These are phyloP conservation scores for Salvelinus sp. DNA, from an alignment of 2,113 vertebrate genomes.

Conservation along the genomic window DNA sequence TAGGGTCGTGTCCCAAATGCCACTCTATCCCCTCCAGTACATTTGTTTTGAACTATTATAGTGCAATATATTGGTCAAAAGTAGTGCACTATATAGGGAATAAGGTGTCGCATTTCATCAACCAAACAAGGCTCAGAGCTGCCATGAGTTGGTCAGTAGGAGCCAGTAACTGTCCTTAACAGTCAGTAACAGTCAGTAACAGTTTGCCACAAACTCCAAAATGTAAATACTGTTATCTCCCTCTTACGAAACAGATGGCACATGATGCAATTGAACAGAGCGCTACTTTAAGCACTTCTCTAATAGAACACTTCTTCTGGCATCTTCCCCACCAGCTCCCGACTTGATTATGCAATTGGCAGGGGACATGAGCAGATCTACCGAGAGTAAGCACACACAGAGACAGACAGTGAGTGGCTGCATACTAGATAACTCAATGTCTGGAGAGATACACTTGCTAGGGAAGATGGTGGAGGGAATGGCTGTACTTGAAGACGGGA, in stretches of 20 bases:
- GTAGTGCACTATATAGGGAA: no score
- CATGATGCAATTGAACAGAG: constrained; percentile 66
- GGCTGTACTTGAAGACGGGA: not conserved
- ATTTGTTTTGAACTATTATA: no score
- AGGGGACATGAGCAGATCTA: constrained; percentile 43
- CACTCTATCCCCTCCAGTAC: no score
- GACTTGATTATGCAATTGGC: constrained; percentile 69
- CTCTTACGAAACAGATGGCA: constrained; percentile 70
- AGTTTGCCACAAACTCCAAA: constrained; percentile 54
- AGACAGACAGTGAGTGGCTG: constrained; percentile 37
- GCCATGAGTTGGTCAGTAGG: constrained; percentile 48
- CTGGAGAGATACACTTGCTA: constrained; percentile 52
- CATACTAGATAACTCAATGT: constrained; percentile 47
- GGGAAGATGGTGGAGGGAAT: constrained; percentile 37
- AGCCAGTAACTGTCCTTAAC: not conserved
- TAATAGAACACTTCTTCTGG: constrained; percentile 55
- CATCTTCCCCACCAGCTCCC: constrained; percentile 69
- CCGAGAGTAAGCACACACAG: constrained; percentile 39
- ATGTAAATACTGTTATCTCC: constrained; percentile 74
- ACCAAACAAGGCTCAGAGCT: constrained; percentile 51
- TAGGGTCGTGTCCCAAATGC: not conserved
- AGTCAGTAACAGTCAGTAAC: constrained; percentile 25
- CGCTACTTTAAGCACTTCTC: constrained; percentile 4
- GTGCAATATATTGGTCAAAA: no score
- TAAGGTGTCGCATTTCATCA: not conserved